A percentile compares a stretch with the other conserved stretches of the same genome.
These are phyloP conservation scores for Sylvilagus floridanus DNA, from an alignment of 2,797 vertebrate genomes.

Conservation along the genomic window DNA sequence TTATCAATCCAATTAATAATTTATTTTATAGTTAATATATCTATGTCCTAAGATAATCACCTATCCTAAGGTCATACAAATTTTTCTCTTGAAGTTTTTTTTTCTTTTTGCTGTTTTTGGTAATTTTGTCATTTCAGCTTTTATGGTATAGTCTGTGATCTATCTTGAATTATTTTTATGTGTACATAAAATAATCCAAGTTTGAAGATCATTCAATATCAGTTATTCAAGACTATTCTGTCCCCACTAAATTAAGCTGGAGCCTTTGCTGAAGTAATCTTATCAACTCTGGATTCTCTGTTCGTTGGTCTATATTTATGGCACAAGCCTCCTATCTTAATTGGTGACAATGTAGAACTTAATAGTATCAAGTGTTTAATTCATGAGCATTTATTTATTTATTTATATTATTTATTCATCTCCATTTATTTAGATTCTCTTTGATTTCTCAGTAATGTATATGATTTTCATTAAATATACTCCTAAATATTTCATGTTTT, in stretches of 20 bases:
- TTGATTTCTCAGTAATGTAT: slow-evolving; percentile 2
- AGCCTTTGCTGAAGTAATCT: neutral
- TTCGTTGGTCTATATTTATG: slow-evolving; percentile 4
- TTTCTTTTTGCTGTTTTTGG: neutral
- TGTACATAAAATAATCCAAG: neutral
- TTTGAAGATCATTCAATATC: slow-evolving; percentile 32
- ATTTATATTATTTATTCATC: too few species aligned
- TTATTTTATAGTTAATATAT: slow-evolving; percentile 41
- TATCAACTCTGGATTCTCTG: slow-evolving; percentile 39
- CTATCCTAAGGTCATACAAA: neutral
- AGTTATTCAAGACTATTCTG: slow-evolving; percentile 21
- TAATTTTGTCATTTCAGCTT: neutral
- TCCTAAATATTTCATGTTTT: slow-evolving; percentile 33
- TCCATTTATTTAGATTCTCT: slow-evolving; percentile 24
- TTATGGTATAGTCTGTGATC: slow-evolving; percentile 2
- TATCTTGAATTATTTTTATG: slow-evolving; percentile 57
- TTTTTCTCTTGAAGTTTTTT: neutral
- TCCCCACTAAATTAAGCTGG: neutral
- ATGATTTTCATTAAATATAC: slow-evolving; percentile 49
- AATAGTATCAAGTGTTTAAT: slow-evolving; percentile 4
- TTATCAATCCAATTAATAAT: slow-evolving; percentile 32
- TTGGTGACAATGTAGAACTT: slow-evolving; percentile 20
- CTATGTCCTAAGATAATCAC: slow-evolving; percentile 23
- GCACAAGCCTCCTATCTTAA: neutral
- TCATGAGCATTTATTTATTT: neutral